A percentile compares a stretch with the other conserved stretches of the same genome.
Conservation (phyloP, 1,140 invertebrate species). For the Semibalanus balanoides region DNA sequence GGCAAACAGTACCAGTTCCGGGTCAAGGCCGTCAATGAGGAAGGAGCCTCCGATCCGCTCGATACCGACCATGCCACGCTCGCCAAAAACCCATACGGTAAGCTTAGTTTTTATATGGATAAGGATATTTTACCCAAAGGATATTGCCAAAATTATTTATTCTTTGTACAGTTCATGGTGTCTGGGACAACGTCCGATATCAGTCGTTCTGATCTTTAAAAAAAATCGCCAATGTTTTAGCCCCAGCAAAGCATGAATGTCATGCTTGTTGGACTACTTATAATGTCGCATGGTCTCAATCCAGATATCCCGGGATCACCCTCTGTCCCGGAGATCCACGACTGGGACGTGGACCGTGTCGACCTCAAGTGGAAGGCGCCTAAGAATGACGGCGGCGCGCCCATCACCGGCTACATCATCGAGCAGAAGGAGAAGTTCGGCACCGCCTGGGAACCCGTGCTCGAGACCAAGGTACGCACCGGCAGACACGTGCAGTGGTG, state of each 20-base stretch:
- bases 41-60: slow-evolving; percentile 81
- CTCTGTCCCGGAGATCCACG: slow-evolving; percentile 78
- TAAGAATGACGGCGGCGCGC: slow-evolving; percentile 76
- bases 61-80: slow-evolving; percentile 66
- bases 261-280: no score
- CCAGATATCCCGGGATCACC: slow-evolving; percentile 72
- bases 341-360: slow-evolving; percentile 86
- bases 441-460: slow-evolving; percentile 65
- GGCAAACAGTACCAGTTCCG: slow-evolving; percentile 96
- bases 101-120: slow-evolving; percentile 18
- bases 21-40: slow-evolving; percentile 89
- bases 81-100: slow-evolving; percentile 83
- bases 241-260: no score
- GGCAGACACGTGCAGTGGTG: no score
- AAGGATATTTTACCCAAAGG: no score
- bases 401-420: slow-evolving; percentile 88
- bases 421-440: slow-evolving; percentile 92
- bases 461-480: slow-evolving; percentile 17
- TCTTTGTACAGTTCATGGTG: no score
- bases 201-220: no score
- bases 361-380: slow-evolving; percentile 88
- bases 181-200: no score
- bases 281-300: neutral
- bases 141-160: no score
- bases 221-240: no score